These are phyloP conservation scores for Clanis bilineata DNA, from an alignment of 2,888 invertebrate species.

Conservation along the genomic window DNA sequence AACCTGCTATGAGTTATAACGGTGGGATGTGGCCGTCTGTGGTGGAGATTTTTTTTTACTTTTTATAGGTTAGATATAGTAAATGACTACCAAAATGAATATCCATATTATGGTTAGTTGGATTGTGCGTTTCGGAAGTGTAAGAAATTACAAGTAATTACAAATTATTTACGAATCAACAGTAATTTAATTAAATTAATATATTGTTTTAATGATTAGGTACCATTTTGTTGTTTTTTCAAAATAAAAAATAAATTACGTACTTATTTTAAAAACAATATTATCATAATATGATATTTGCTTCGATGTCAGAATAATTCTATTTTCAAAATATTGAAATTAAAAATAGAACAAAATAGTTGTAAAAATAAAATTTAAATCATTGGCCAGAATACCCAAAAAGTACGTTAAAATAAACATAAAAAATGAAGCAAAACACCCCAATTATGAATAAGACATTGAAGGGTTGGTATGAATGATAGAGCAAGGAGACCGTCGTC, in stretches of 20 bases:
- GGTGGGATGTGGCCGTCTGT: background rate
- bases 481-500: slow-evolving; percentile 22
- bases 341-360: background rate
- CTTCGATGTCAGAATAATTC: too few relatives aligned
- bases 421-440: slow-evolving; percentile 1
- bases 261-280: too few relatives aligned
- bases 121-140: too few relatives aligned
- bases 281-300: too few relatives aligned
- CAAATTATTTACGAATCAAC: too few relatives aligned
- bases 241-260: too few relatives aligned
- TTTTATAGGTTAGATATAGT: background rate
- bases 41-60: background rate
- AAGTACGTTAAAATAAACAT: slow-evolving; percentile 2
- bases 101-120: too few relatives aligned
- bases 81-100: too few relatives aligned
- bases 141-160: too few relatives aligned
- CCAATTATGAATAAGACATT: slow-evolving; percentile 35
- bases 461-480: slow-evolving; percentile 38
- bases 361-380: background rate
- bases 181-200: too few relatives aligned
- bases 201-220: too few relatives aligned
- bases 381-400: background rate
- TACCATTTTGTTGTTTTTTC: too few relatives aligned
- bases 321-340: background rate
- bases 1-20: slow-evolving; percentile 31